Conservation (phyloP, 2,113 vertebrate species). For the Zosterops lateralis region DNA sequence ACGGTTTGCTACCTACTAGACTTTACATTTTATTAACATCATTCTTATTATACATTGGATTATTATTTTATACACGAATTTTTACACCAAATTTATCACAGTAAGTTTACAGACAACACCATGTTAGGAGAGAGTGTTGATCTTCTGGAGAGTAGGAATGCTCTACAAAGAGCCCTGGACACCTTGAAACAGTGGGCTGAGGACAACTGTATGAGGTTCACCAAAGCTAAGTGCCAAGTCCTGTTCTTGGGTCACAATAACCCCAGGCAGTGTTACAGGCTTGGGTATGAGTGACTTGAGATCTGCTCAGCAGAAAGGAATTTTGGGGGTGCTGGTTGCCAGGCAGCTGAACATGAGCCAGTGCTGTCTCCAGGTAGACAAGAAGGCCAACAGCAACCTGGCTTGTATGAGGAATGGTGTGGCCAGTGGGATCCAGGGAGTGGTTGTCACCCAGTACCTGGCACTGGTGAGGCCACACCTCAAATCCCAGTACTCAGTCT, state of each 20-base stretch:
- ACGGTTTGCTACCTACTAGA: too few relatives aligned
- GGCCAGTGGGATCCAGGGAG: background rate
- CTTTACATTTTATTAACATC: too few relatives aligned
- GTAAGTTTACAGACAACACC: too few relatives aligned
- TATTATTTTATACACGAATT: too few relatives aligned
- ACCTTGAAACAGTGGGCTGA: background rate
- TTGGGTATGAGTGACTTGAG: background rate
- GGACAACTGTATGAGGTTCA: background rate
- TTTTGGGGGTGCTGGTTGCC: background rate
- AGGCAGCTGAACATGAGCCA: background rate
- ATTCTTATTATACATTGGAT: too few relatives aligned
- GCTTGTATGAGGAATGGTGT: background rate
- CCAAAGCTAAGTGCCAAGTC: background rate
- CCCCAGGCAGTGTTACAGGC: too few relatives aligned
- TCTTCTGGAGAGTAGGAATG: background rate
- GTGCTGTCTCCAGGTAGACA: too few relatives aligned
- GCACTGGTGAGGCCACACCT: too few relatives aligned
- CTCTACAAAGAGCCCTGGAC: background rate
- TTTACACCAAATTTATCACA: too few relatives aligned
- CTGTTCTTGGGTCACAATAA: accelerated
- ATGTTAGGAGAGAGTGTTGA: background rate
- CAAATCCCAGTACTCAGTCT: background rate
- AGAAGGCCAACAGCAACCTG: background rate
- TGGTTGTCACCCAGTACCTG: accelerated
- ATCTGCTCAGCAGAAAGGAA: background rate